These are phyloP conservation scores for Dendrolimus houi DNA, from an alignment of 2,888 invertebrate genomes.

Conservation along the genomic window DNA sequence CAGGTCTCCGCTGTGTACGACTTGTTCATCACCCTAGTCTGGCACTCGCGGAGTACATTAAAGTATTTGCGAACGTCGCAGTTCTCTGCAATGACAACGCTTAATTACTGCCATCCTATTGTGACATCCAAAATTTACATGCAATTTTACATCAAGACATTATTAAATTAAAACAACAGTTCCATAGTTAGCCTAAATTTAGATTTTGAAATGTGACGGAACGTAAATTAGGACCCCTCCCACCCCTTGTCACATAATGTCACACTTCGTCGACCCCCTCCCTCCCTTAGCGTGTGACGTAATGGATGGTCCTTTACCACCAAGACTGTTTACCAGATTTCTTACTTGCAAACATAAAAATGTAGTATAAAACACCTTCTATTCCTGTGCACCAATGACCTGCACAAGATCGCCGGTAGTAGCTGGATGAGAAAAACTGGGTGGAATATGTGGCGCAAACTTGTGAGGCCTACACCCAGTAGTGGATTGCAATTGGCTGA, in stretches of 20 bases:
- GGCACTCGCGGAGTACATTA: constrained; percentile 28
- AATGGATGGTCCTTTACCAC: no score
- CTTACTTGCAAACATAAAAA: no score
- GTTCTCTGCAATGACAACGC: constrained; percentile 26
- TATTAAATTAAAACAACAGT: no score
- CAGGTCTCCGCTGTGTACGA: constrained; percentile 52
- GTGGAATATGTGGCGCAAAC: neutral
- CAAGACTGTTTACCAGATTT: no score
- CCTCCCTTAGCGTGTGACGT: no score
- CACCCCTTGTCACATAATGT: no score
- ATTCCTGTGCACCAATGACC: no score
- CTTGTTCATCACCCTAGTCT: constrained; percentile 32
- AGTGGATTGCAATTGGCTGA: neutral
- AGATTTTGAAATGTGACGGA: neutral
- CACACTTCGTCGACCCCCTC: no score
- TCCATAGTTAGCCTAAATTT: neutral
- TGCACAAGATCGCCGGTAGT: no score
- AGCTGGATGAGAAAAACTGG: no score
- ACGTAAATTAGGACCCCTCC: no score
- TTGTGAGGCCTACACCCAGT: neutral
- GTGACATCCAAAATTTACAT: constrained; percentile 1
- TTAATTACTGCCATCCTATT: neutral
- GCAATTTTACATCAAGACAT: neutral
- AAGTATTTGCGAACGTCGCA: constrained; percentile 30
- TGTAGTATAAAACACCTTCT: no score